phyloP scores from a whole-genome alignment of 2,797 vertebrate genomes.

The Valencia hispanica region DNA sequence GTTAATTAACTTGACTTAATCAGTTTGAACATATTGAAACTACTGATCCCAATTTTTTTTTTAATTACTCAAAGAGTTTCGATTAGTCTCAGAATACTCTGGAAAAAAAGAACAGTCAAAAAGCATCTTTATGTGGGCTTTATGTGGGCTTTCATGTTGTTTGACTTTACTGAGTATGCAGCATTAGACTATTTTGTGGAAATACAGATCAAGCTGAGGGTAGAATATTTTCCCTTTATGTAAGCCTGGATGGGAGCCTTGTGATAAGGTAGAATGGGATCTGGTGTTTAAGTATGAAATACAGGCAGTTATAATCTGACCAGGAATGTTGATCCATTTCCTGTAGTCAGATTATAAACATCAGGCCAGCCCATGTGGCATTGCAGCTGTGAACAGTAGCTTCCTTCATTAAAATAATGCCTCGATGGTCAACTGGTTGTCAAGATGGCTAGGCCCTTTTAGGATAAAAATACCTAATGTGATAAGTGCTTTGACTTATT shows the following conservation, averaged over 20 bases:
- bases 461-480: slow-evolving; percentile 23
- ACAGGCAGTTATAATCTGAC: slow-evolving; percentile 62
- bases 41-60: not conserved
- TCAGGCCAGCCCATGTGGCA: slow-evolving; percentile 47
- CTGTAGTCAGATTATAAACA: slow-evolving; percentile 68
- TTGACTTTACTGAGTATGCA: not conserved
- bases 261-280: slow-evolving; percentile 33
- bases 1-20: not conserved
- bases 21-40: not conserved
- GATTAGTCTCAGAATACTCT: not conserved
- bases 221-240: not conserved
- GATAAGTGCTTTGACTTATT: slow-evolving; percentile 11
- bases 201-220: not conserved
- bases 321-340: slow-evolving; percentile 44
- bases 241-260: slow-evolving; percentile 1
- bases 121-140: not conserved
- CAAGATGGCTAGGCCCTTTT: slow-evolving; percentile 51
- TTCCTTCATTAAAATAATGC: slow-evolving; percentile 64
- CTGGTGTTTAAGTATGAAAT: slow-evolving; percentile 52
- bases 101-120: not conserved
- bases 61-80: not conserved
- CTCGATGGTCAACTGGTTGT: slow-evolving; percentile 52
- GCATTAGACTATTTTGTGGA: not conserved
- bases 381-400: slow-evolving; percentile 63
- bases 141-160: not conserved